Base-by-base conservation (phyloP, 2,113 vertebrate genomes). In the Calidris pugnax region DNA sequence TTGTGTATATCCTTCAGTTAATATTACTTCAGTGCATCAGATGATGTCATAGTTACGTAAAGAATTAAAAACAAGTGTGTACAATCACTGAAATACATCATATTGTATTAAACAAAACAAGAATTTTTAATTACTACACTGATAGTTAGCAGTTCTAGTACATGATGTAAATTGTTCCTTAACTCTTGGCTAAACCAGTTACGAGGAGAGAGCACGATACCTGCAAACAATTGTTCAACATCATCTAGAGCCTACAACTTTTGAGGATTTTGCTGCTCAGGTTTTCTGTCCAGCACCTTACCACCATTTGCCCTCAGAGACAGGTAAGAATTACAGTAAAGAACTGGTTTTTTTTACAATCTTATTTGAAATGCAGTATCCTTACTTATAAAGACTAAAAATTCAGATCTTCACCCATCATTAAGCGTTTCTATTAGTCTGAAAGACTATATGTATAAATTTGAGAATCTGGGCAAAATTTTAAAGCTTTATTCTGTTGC, bases 221-320 rank as follows among this genome's bases (percentile, higher is more conserved):
- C 98, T 99, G 82, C 99, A 99, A 92, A 99, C 98, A 55, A 99
- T 99, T 67, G 99, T 99, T 77, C 98, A 99, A 97, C 99, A 99
- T 96, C 99, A 99, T 96, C 98, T 99, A 97, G 99, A 99, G 80
- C 99, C 99, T 50, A 99, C 99, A 67, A 99, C 99, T 3, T 99
- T 99, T 93, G 99, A 99, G 97, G 99, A 99, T 96, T 99, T 99
- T 87, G 99, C 99, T 66, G 99, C 99, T 59, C 99, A 99, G 60
- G 99, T 99, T 95, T 99, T 99, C 97, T 99, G 99, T 94, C 99
- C 99, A 76, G 99, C 99, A 88, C 99, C 99, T 69, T 99, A 98
- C 96, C 99, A 99, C 79, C 98, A 99, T 96, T 98, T 99, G 83
- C 98, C 99, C 68, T 98, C 99, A 64, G 99, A 99, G 95, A 94